These are phyloP conservation scores for Carabus problematicus DNA, from an alignment of 2,888 invertebrate species.

Conservation along the genomic window DNA sequence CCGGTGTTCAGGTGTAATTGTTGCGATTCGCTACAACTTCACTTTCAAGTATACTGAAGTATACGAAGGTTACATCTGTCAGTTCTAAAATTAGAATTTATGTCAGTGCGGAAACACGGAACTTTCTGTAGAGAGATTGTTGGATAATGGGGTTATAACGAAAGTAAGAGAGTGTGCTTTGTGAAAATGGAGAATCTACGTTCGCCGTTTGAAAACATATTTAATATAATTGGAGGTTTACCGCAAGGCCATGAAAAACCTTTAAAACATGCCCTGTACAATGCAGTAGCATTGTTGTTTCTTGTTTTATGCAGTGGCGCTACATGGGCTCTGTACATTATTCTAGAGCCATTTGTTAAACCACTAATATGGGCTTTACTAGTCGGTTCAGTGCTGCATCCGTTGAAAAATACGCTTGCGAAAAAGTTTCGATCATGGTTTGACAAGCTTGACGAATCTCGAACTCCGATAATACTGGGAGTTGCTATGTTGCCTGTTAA, in stretches of 20 bases:
- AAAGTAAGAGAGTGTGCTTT: slow-evolving; percentile 31
- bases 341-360: slow-evolving; percentile 89
- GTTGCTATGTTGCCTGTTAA: slow-evolving; percentile 74
- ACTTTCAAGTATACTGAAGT: slow-evolving; percentile 16
- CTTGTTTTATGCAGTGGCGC: slow-evolving; percentile 73
- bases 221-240: slow-evolving; percentile 71
- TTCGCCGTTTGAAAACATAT: slow-evolving; percentile 73
- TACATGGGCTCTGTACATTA: slow-evolving; percentile 80
- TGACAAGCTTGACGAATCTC: slow-evolving; percentile 69
- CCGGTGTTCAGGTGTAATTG: slow-evolving; percentile 13
- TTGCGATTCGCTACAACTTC: slow-evolving; percentile 5
- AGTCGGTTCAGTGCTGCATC: slow-evolving; percentile 97
- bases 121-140: background rate
- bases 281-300: slow-evolving; percentile 82
- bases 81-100: slow-evolving; percentile 34
- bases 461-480: slow-evolving; percentile 70
- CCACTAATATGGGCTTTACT: slow-evolving; percentile 95
- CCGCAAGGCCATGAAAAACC: slow-evolving; percentile 85
- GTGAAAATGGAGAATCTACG: slow-evolving; percentile 55
- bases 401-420: slow-evolving; percentile 85
- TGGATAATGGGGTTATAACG: slow-evolving; percentile 25
- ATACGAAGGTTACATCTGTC: slow-evolving; percentile 37
- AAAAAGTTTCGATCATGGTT: slow-evolving; percentile 82
- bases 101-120: background rate
- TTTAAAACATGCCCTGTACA: slow-evolving; percentile 91